These are phyloP conservation scores for Fragum whitleyi DNA, from an alignment of 2,888 invertebrate genomes.

Conservation along the genomic window DNA sequence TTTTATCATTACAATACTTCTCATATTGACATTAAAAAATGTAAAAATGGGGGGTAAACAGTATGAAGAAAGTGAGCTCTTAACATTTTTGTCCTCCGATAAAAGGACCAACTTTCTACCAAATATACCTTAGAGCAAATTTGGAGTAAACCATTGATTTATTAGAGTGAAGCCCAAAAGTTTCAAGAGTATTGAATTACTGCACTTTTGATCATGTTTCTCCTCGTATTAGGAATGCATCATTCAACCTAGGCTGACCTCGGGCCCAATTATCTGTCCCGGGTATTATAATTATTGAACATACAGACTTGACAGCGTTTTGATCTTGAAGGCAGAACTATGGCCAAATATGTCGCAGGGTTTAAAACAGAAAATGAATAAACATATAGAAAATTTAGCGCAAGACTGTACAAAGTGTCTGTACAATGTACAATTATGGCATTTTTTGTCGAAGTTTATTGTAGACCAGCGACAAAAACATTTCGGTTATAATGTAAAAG, in stretches of 20 bases:
- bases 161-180: constrained; percentile 6
- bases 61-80: no score
- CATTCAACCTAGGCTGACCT: constrained; percentile 25
- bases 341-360: background rate
- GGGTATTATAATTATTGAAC: constrained; percentile 29
- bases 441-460: no score
- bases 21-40: no score
- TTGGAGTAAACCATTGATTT: constrained; percentile 7
- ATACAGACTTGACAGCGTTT: background rate
- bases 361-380: no score
- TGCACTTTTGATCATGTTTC: constrained; percentile 29
- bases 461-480: no score
- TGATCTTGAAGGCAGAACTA: constrained; percentile 9
- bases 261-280: constrained; percentile 20
- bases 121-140: background rate
- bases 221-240: constrained; percentile 20
- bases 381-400: no score
- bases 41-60: no score
- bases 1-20: no score
- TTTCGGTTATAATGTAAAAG: no score
- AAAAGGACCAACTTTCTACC: background rate
- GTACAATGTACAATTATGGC: no score
- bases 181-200: constrained; percentile 15
- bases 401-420: no score
- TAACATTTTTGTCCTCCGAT: background rate